Percentiles rank a stretch among this genome's conserved stretches.
These are phyloP conservation scores for Chlorodrepanis virens DNA, from an alignment of 2,113 vertebrate genomes.

Conservation along the genomic window DNA sequence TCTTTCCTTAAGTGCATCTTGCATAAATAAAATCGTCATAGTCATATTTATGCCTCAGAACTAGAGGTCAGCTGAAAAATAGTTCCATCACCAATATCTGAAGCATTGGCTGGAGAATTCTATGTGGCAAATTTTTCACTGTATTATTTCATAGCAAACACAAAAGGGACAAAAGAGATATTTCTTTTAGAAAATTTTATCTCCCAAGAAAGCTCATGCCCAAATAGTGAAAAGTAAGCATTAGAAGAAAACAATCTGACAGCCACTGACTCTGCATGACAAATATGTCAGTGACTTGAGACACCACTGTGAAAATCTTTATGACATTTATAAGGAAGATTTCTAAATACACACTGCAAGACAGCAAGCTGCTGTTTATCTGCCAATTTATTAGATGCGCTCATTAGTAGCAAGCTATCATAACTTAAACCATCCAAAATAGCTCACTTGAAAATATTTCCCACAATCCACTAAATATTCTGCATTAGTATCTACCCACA, in stretches of 20 bases:
- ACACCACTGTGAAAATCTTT: background rate
- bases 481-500: background rate
- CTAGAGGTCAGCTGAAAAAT: background rate
- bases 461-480: background rate
- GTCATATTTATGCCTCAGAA: background rate
- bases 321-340: background rate
- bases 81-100: background rate
- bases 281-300: background rate
- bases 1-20: background rate
- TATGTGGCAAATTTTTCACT: background rate
- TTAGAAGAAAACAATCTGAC: background rate
- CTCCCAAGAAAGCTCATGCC: background rate
- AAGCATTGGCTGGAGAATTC: background rate
- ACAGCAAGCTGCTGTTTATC: background rate
- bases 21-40: background rate
- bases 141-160: background rate
- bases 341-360: background rate
- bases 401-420: background rate
- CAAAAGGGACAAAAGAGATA: background rate
- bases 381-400: background rate
- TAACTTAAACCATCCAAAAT: background rate
- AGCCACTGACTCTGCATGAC: background rate
- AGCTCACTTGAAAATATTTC: background rate
- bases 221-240: background rate
- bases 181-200: background rate